Conservation (phyloP, 2,888 invertebrate species). For the Cremastobaeus sp. region DNA sequence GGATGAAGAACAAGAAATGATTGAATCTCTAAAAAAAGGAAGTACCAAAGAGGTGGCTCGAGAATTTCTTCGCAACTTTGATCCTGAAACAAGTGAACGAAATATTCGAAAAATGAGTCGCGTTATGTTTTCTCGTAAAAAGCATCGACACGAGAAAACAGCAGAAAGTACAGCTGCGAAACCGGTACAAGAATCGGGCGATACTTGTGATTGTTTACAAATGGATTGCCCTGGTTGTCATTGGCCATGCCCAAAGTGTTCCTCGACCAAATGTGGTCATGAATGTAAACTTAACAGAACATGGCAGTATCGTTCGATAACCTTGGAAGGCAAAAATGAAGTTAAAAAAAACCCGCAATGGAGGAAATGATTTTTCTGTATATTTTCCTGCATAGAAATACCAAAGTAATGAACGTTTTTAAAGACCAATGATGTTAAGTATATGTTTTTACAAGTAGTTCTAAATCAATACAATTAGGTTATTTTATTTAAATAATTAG, state of each 20-base stretch:
- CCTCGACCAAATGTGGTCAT: conserved; percentile 87
- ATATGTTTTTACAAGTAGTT: too few species aligned
- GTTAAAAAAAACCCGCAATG: conserved; percentile 1
- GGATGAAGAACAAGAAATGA: too few species aligned
- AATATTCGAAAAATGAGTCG: conserved; percentile 89
- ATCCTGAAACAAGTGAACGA: conserved; percentile 88
- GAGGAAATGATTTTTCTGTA: too few species aligned
- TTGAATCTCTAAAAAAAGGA: neutral
- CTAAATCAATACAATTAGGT: too few species aligned
- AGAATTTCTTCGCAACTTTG: conserved; percentile 80
- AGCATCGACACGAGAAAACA: too few species aligned
- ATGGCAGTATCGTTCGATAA: conserved; percentile 6
- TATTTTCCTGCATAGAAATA: too few species aligned
- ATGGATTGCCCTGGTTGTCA: conserved; percentile 90
- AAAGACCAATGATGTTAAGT: too few species aligned
- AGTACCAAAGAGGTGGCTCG: conserved; percentile 68
- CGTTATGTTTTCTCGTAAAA: too few species aligned
- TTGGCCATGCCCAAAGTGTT: conserved; percentile 87
- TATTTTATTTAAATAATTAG: too few species aligned
- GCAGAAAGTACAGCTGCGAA: too few species aligned
- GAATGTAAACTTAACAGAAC: conserved; percentile 81
- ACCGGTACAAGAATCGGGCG: conserved; percentile 83
- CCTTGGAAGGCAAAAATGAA: neutral
- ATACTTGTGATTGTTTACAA: conserved; percentile 92
- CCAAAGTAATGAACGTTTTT: too few species aligned